Conservation (phyloP, 1,140 invertebrate species). For the Leguminivora glycinivorella region DNA sequence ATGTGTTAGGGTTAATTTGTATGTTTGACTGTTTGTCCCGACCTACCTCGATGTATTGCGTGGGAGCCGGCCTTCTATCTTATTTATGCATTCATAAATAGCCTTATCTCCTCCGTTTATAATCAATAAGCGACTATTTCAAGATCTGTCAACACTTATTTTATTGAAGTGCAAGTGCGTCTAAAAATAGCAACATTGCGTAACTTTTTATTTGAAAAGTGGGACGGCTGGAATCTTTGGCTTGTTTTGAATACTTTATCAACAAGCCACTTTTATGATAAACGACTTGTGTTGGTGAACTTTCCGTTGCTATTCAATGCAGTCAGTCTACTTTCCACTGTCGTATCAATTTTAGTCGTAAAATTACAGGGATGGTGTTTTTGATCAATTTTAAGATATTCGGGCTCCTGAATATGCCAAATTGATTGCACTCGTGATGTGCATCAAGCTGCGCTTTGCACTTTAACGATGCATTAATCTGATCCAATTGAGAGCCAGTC, state of each 20-base stretch:
- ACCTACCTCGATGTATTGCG: conserved; percentile 55
- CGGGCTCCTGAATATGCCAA: neutral
- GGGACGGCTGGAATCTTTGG: neutral
- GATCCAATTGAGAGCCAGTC: conserved; percentile 7
- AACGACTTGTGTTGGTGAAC: no score
- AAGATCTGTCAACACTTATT: conserved; percentile 32
- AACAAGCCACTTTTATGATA: no score
- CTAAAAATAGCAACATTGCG: conserved; percentile 22
- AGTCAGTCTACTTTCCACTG: no score
- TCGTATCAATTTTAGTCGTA: no score
- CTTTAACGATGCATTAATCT: conserved; percentile 23
- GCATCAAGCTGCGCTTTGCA: conserved; percentile 7
- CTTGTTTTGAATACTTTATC: no score
- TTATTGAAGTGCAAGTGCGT: neutral
- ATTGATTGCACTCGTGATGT: neutral
- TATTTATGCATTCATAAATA: conserved; percentile 68
- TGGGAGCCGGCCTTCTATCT: conserved; percentile 54
- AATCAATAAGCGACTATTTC: conserved; percentile 51
- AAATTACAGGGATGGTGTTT: neutral
- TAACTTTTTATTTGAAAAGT: conserved; percentile 1
- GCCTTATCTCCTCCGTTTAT: conserved; percentile 56
- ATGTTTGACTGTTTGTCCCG: conserved; percentile 42
- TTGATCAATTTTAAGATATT: neutral
- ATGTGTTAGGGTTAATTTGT: conserved; percentile 25
- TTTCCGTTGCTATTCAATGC: no score